These are phyloP conservation scores for Rotaria socialis DNA, from an alignment of 2,888 invertebrate genomes.

Conservation along the genomic window DNA sequence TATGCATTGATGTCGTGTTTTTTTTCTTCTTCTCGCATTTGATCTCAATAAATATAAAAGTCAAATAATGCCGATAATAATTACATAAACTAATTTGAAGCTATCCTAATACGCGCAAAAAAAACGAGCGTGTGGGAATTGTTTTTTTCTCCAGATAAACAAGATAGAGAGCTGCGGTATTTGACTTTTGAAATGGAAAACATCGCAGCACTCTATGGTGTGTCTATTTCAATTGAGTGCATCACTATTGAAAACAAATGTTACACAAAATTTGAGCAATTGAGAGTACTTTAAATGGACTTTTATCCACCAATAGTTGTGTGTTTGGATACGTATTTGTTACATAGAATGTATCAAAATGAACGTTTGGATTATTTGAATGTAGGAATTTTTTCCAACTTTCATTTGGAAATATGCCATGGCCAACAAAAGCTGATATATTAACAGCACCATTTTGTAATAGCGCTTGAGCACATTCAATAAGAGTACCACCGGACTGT, in stretches of 20 bases:
- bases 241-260: slow-evolving; percentile 9
- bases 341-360: slow-evolving; percentile 59
- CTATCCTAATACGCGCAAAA: too few species aligned
- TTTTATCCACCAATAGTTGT: slow-evolving; percentile 52
- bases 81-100: too few species aligned
- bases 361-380: slow-evolving; percentile 1
- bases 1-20: too few species aligned
- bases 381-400: slow-evolving; percentile 56
- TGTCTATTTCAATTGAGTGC: too few species aligned
- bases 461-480: slow-evolving; percentile 57
- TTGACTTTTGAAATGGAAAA: too few species aligned
- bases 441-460: slow-evolving; percentile 52
- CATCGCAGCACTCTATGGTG: too few species aligned
- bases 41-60: too few species aligned
- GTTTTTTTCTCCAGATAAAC: too few species aligned
- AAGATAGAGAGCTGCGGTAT: too few species aligned
- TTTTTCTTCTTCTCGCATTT: too few species aligned
- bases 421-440: slow-evolving; percentile 59
- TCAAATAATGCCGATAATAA: too few species aligned
- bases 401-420: slow-evolving; percentile 59
- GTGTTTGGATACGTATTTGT: slow-evolving; percentile 60
- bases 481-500: slow-evolving; percentile 60
- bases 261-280: slow-evolving; percentile 48
- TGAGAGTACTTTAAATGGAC: slow-evolving; percentile 57
- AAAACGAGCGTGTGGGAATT: too few species aligned